phyloP scores from a whole-genome alignment of 2,888 invertebrate genomes.

The Athalia cordata region DNA sequence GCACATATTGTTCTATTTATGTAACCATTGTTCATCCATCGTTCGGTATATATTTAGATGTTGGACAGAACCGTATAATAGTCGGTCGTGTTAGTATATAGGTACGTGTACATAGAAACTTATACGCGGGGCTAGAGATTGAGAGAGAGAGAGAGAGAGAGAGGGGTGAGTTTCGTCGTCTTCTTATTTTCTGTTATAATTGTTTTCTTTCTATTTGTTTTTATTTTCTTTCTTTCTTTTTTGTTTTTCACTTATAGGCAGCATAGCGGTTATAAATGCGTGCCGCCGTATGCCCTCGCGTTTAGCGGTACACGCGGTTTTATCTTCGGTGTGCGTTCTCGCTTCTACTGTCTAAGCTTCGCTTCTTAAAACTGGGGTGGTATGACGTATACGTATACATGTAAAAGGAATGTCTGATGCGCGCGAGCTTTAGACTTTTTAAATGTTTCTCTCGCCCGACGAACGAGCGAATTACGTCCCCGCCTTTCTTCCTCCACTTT shows the following conservation, averaged over 20 bases:
- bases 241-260: background rate
- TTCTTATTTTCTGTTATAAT: background rate
- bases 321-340: background rate
- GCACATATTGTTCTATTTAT: constrained; percentile 73
- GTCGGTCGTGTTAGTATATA: background rate
- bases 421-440: constrained; percentile 66
- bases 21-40: constrained; percentile 73
- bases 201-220: background rate
- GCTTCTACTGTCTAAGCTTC: background rate
- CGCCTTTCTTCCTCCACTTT: constrained; percentile 50
- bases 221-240: background rate
- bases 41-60: constrained; percentile 71
- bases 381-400: background rate
- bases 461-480: background rate
- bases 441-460: constrained; percentile 61
- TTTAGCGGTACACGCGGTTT: background rate
- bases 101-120: too few relatives aligned
- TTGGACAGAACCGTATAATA: constrained; percentile 53
- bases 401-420: constrained; percentile 16
- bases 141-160: background rate
- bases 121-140: too few relatives aligned
- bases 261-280: background rate
- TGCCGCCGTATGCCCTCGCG: background rate
- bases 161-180: background rate
- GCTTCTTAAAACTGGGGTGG: background rate